Evolutionary conservation across 2,113 vertebrate genomes (phyloP), one percentile per base, ranked within the genome.

Genomic region (Passer domesticus): DNA sequence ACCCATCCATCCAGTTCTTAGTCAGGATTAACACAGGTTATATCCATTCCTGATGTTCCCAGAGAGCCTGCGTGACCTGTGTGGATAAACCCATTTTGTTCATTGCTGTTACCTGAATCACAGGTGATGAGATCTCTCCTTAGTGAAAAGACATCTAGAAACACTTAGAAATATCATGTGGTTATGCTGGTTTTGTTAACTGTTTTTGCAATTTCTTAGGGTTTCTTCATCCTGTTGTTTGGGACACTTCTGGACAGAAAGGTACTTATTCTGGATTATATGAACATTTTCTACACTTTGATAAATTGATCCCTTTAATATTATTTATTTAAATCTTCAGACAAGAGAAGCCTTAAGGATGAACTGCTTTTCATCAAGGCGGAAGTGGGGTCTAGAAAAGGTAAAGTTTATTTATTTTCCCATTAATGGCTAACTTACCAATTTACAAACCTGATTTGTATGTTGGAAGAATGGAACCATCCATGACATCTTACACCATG

Each of bases 241-340:
- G 98, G 98, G 74, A 98, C 98, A 5, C 96, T 98, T 91, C 97
- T 98, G 96, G 98, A 98, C 72, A 97, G 97, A 91, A 98, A 98
- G 98, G 98, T 98, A 98, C 27, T 35, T 56, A 13, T 56, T 83
- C 37, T 84, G 25, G 17, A 37, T 69, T 79, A 27, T 53, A 50
- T 46, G 13, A 72, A 63, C 8, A 41, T 21, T 68, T 93, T 87
- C 11, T 68, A 33, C 5, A 33, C 13, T 41, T n/a, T 16, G n/a
- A 87, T 41, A 76, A 94, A 60, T 20, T 8, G 6, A 39, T 72
- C 31, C 4, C 15, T 84, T 62, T 64, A 90, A 77, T 63, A 13
- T 11, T 74, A 37, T 72, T 31, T 78, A 37, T 31, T 94, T 95
- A 49, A 72, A 95, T 83, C 28, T 87, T 18, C 74, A 98, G 98